phyloP scores from a whole-genome alignment of 2,113 vertebrate species.

The Ictalurus punctatus region DNA sequence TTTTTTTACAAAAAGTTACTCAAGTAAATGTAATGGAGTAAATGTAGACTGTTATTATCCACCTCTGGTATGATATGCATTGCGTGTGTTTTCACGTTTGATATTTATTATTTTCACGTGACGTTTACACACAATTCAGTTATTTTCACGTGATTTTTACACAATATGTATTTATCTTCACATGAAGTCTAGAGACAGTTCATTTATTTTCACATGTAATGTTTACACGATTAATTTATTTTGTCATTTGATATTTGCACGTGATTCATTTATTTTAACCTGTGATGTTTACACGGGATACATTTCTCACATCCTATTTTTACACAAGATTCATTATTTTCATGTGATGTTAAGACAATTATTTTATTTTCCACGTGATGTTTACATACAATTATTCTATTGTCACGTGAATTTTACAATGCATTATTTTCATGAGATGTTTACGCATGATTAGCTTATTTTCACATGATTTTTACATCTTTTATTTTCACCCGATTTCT shows the following conservation, averaged over 20 bases:
- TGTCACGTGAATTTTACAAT: not conserved
- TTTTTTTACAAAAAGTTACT: no score
- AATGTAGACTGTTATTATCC: no score
- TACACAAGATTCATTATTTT: not conserved
- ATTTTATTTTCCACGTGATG: not conserved
- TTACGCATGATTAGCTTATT: not conserved
- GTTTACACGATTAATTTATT: not conserved
- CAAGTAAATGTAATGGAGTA: no score
- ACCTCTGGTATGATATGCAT: no score
- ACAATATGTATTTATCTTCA: not conserved
- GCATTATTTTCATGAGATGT: not conserved
- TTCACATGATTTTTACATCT: not conserved
- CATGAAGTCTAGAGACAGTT: not conserved
- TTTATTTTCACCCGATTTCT: not conserved
- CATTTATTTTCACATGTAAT: not conserved
- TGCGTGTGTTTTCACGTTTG: no score
- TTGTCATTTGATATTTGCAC: not conserved
- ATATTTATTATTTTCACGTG: no score
- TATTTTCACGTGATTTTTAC: not conserved
- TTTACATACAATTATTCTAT: not conserved
- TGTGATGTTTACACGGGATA: not conserved
- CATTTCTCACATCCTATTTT: not conserved
- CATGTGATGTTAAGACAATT: not conserved
- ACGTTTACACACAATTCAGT: no score
- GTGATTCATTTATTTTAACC: not conserved